Evolutionary conservation across 1,140 invertebrate species (phyloP).

Genomic region (Dryas iulia): DNA sequence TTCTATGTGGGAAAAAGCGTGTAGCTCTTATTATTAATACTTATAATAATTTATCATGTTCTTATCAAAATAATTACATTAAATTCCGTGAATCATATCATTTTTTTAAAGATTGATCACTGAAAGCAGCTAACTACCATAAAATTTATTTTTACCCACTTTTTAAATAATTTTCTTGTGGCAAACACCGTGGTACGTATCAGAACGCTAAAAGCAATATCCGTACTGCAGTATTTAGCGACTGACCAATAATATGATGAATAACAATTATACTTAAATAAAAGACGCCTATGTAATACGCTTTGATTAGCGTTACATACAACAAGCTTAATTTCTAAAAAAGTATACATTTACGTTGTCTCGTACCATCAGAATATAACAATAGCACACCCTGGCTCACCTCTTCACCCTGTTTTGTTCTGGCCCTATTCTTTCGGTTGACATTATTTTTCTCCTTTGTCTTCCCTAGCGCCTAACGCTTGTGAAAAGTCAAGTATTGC

Average conservation of each 20-base stretch:
- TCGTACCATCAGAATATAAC: slow-evolving; percentile 33
- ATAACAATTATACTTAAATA: too few relatives aligned
- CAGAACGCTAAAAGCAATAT: not conserved
- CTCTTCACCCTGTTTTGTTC: slow-evolving; percentile 65
- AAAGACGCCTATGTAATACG: too few relatives aligned
- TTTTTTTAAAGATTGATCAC: too few relatives aligned
- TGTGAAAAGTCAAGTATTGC: slow-evolving; percentile 44
- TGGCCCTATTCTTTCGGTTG: slow-evolving; percentile 57
- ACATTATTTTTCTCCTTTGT: slow-evolving; percentile 63
- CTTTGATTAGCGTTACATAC: not conserved
- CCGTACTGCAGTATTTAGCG: too few relatives aligned
- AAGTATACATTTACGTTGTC: slow-evolving; percentile 10
- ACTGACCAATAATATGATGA: too few relatives aligned
- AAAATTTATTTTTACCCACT: too few relatives aligned
- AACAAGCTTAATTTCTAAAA: not conserved
- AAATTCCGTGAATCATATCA: too few relatives aligned
- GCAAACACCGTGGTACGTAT: not conserved
- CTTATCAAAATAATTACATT: too few relatives aligned
- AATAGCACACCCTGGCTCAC: slow-evolving; percentile 53
- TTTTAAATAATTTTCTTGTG: not conserved
- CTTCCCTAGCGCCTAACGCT: slow-evolving; percentile 39
- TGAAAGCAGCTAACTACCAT: too few relatives aligned
- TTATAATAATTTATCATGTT: too few relatives aligned
- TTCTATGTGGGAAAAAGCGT: too few relatives aligned
- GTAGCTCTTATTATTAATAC: too few relatives aligned